Conservation (phyloP, 2,797 vertebrate genomes). For the Danionella dracula region DNA sequence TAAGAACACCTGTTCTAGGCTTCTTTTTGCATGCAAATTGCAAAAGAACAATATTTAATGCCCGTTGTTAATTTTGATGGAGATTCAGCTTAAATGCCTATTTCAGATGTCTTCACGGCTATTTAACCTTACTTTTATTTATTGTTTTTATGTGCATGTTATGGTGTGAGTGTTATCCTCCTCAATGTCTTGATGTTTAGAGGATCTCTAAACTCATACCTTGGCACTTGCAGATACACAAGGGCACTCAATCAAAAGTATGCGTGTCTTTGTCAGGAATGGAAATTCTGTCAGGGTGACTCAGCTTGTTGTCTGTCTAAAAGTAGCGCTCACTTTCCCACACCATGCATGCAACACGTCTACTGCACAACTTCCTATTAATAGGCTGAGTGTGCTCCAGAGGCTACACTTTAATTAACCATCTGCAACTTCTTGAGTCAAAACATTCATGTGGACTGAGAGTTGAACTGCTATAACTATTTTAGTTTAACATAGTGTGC, state of each 20-base stretch:
- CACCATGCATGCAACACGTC: constrained; percentile 22
- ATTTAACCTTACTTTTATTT: not conserved
- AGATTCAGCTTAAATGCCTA: not conserved
- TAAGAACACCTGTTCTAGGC: too few relatives aligned
- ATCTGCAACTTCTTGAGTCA: constrained; percentile 3
- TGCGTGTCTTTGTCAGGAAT: constrained; percentile 25
- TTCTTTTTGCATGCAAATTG: too few relatives aligned
- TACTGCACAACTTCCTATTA: constrained; percentile 35
- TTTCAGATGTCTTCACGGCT: not conserved
- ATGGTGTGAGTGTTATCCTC: not conserved
- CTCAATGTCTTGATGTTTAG: not conserved
- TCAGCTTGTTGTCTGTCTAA: constrained; percentile 43
- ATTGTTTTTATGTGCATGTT: not conserved
- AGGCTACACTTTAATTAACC: constrained; percentile 36
- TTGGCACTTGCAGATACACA: not conserved
- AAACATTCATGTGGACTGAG: not conserved
- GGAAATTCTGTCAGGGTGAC: constrained; percentile 45
- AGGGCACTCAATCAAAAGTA: not conserved
- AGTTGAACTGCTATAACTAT: not conserved
- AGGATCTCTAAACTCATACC: not conserved
- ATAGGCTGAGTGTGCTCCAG: constrained; percentile 37
- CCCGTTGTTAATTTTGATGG: not conserved
- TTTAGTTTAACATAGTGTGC: too few relatives aligned
- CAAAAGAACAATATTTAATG: too few relatives aligned
- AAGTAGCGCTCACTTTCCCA: constrained; percentile 40